These are phyloP conservation scores for Andrena chrysosceles DNA, from an alignment of 2,888 invertebrate genomes.

Conservation along the genomic window DNA sequence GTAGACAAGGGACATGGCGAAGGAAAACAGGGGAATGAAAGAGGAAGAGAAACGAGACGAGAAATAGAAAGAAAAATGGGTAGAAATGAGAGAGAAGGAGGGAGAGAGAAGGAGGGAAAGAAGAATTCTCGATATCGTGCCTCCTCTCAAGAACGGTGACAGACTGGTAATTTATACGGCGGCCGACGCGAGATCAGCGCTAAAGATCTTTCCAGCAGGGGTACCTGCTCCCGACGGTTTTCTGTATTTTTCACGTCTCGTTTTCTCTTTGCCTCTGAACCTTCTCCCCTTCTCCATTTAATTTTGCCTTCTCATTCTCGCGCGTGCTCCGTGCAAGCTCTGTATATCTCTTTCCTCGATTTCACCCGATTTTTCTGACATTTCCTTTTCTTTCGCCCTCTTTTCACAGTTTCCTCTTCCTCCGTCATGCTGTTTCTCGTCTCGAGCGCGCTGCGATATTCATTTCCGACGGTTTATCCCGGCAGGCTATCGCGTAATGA, in stretches of 20 bases:
- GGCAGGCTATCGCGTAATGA: slow-evolving; percentile 63
- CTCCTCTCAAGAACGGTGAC: slow-evolving; percentile 70
- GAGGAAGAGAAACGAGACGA: not conserved
- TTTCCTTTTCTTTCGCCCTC: slow-evolving; percentile 11
- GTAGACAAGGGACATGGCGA: not conserved
- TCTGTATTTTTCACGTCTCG: slow-evolving; percentile 74
- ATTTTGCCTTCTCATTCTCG: slow-evolving; percentile 30
- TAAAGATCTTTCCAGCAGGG: slow-evolving; percentile 69
- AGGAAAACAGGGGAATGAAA: not conserved
- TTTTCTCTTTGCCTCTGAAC: slow-evolving; percentile 43
- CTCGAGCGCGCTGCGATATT: slow-evolving; percentile 47
- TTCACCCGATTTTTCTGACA: slow-evolving; percentile 42
- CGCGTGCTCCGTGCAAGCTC: not conserved
- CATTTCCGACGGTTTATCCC: slow-evolving; percentile 56
- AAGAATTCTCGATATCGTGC: slow-evolving; percentile 68
- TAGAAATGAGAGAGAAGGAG: not conserved
- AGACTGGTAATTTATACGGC: slow-evolving; percentile 74
- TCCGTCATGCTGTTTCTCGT: slow-evolving; percentile 7
- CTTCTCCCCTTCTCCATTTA: slow-evolving; percentile 21
- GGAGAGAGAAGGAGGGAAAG: slow-evolving; percentile 42
- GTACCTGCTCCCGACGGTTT: slow-evolving; percentile 75
- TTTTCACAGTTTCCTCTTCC: not conserved
- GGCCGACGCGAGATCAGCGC: slow-evolving; percentile 68
- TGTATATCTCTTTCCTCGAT: slow-evolving; percentile 19
- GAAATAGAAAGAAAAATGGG: not conserved